Percentiles rank a stretch among this genome's conserved stretches.
Conservation (phyloP, 1,140 invertebrate species). For the Meloidogyne hapla region DNA sequence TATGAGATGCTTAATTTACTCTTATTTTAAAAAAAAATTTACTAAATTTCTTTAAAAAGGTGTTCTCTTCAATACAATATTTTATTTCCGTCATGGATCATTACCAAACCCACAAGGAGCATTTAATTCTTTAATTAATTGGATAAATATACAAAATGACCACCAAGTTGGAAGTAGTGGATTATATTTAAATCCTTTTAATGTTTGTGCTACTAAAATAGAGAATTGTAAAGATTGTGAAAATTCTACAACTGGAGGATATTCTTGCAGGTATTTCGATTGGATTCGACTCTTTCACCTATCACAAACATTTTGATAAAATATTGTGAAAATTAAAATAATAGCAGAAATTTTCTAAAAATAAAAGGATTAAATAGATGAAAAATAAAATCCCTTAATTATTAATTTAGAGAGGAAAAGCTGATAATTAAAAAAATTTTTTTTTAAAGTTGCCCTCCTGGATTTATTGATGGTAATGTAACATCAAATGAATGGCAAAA, state of each 20-base stretch:
- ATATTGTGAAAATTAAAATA: too few species aligned
- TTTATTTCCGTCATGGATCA: conserved; percentile 51
- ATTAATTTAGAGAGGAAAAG: too few species aligned
- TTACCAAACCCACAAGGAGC: conserved; percentile 57
- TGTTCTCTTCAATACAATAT: conserved; percentile 58
- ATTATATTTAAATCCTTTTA: conserved; percentile 60
- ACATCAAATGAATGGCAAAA: background rate
- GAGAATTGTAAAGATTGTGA: background rate
- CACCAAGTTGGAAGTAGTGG: conserved; percentile 61
- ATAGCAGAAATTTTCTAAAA: too few species aligned
- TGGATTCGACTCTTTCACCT: too few species aligned
- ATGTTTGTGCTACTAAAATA: conserved; percentile 24
- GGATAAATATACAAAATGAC: conserved; percentile 60
- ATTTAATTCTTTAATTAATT: conserved; percentile 53
- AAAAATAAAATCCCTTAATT: too few species aligned
- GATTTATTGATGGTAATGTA: background rate
- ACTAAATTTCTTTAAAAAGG: conserved; percentile 41
- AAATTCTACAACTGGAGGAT: conserved; percentile 5
- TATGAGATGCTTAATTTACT: too few species aligned
- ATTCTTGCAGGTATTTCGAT: conserved; percentile 1
- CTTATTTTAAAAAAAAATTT: background rate
- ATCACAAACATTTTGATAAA: too few species aligned
- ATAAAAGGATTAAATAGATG: too few species aligned
- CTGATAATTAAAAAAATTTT: too few species aligned
- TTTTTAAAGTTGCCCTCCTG: background rate